Base-by-base conservation (phyloP, 1,140 invertebrate genomes). In the Dendroctonus ponderosae region DNA sequence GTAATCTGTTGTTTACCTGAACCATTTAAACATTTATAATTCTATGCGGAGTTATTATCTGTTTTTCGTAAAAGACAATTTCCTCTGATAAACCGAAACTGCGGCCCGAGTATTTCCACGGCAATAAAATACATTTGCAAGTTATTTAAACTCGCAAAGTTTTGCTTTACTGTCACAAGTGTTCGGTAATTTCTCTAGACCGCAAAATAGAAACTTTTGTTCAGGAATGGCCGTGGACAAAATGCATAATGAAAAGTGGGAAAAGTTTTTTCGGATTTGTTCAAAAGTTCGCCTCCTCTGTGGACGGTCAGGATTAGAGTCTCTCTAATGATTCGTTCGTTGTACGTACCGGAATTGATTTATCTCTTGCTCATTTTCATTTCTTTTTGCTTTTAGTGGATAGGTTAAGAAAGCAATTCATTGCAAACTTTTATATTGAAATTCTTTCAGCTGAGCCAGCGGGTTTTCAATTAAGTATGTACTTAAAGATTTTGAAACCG, bases 171-270 rank as follows among this genome's bases (percentile, higher is more conserved):
- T 14, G 50, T 5, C 50, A 26, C 50, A n/a, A 52, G n/a, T 52
- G 50, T 52, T 52, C 50, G 5, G 50, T 52, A 52, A 52, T 52
- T 52, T n/a, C 26, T n/a, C 50, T 14, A 26, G 50, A 26, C 26
- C 50, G 9, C 50, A 52, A 26, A 52, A n/a, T 52, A 9, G 50
- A 14, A 52, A 52, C 9, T 26, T 52, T 52, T 52, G 43, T 46
- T 46, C 43, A 2, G 26, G 43, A 46, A 46, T 12, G 43, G 43
- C 43, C 43, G 43, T 46, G 39, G 26, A 56, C 26, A 11, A 56
- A 56, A 56, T 56, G 53, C 53, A 56, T 56, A 56, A 56, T 56
- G 53, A 56, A 56, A 56, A 56, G 53, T 56, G 53, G 53, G 53
- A 56, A 56, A 56, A 56, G 14, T 6, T 56, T 56, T 56, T 56